Evolutionary conservation across 2,888 invertebrate species (phyloP).

Genomic region (Oscheius sp.): DNA sequence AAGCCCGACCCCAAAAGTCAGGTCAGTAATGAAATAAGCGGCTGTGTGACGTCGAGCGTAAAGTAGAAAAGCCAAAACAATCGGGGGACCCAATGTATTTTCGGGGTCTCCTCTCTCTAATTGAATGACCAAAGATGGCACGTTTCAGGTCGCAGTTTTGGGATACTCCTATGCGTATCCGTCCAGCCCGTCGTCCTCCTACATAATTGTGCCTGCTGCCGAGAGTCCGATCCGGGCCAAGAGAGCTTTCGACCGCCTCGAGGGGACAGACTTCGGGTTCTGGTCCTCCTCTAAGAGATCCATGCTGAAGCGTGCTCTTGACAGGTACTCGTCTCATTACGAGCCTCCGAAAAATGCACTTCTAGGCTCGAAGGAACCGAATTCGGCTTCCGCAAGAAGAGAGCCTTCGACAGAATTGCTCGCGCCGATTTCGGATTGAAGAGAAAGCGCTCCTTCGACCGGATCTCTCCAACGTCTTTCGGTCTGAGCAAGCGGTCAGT

Average conservation of each 20-base stretch:
- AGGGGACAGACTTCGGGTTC: conserved; percentile 35
- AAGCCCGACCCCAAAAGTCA: not conserved
- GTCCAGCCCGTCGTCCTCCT: not conserved
- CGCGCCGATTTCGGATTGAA: conserved; percentile 51
- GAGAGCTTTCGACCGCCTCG: conserved; percentile 55
- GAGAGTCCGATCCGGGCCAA: conserved; percentile 31
- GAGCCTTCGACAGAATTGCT: conserved; percentile 55
- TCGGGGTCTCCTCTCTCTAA: not conserved
- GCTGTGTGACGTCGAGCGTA: not conserved
- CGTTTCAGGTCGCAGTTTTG: conserved; percentile 11
- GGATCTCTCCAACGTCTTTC: conserved; percentile 51
- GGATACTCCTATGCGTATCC: conserved; percentile 13
- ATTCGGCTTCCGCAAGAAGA: conserved; percentile 49
- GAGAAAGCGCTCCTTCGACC: conserved; percentile 53
- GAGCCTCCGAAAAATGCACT: not conserved
- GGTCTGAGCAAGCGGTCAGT: conserved; percentile 44
- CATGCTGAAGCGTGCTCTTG: conserved; percentile 48
- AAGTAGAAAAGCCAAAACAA: conserved; percentile 1
- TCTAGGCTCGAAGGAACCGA: conserved; percentile 48
- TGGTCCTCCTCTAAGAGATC: conserved; percentile 25
- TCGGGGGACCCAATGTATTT: not conserved
- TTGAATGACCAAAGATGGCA: not conserved
- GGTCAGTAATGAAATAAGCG: not conserved
- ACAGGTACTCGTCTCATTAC: conserved; percentile 25
- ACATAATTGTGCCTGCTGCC: conserved; percentile 13